phyloP scores from a whole-genome alignment of 2,797 vertebrate species.

The Siniperca obscura region DNA sequence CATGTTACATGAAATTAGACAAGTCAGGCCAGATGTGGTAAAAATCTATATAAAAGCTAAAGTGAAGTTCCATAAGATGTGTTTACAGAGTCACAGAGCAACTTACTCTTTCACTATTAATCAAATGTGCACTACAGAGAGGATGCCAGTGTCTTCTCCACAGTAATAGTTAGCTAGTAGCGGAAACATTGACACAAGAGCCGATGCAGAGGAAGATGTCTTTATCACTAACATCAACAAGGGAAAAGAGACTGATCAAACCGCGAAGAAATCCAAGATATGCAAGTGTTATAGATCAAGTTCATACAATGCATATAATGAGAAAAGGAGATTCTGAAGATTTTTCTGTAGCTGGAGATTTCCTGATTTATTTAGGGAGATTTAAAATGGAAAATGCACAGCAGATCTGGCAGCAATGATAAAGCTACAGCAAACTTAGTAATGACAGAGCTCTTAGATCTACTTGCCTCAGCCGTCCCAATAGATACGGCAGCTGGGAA shows the following conservation, averaged over 20 bases:
- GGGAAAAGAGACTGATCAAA: conserved; percentile 21
- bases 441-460: conserved; percentile 61
- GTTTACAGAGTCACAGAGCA: not conserved
- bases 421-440: conserved; percentile 47
- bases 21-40: not conserved
- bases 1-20: not conserved
- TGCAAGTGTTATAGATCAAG: conserved; percentile 1
- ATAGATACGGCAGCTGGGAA: conserved; percentile 52
- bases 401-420: conserved; percentile 41
- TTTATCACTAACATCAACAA: conserved; percentile 12
- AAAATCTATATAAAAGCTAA: not conserved
- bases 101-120: not conserved
- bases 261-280: conserved; percentile 7
- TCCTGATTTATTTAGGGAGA: conserved; percentile 52
- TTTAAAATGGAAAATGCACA: conserved; percentile 45
- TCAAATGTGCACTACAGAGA: not conserved
- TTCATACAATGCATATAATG: conserved; percentile 29
- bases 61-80: not conserved
- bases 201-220: not conserved
- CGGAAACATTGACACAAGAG: not conserved
- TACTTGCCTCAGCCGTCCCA: conserved; percentile 44
- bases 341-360: conserved; percentile 18
- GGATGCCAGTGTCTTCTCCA: not conserved
- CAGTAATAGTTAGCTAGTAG: not conserved
- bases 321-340: conserved; percentile 28